Percentiles rank a stretch among this genome's conserved stretches.
Evolutionary conservation across 2,888 invertebrate species (phyloP).

Genomic region (Calameuta pallipes): DNA sequence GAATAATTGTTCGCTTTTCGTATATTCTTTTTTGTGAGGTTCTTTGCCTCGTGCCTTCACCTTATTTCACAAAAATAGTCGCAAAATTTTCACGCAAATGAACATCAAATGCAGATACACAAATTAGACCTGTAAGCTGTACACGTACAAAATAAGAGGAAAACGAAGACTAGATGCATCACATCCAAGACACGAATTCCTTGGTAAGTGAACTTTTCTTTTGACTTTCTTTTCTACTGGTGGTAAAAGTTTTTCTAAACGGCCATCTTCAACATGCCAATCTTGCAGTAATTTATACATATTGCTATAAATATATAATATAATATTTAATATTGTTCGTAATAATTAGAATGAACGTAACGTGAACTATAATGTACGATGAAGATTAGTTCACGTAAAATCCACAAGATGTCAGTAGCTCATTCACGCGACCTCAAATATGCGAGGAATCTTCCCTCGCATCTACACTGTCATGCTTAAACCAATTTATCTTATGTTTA

Average conservation of each 20-base stretch:
- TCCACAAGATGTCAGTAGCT: neutral
- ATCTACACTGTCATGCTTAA: neutral
- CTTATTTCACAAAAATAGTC: neutral
- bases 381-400: neutral
- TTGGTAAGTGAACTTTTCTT: neutral
- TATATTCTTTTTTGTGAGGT: neutral
- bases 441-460: neutral
- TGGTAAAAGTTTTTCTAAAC: neutral
- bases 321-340: neutral
- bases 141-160: neutral
- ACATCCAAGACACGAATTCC: neutral
- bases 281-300: neutral
- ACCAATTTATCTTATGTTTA: neutral
- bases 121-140: neutral
- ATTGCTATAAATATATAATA: neutral
- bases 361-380: neutral
- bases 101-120: neutral
- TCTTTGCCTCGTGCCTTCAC: neutral
- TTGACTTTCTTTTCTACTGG: neutral
- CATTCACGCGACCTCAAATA: neutral
- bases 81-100: too few relatives aligned
- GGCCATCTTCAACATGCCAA: neutral
- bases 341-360: neutral
- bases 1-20: neutral
- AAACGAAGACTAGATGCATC: neutral